Percentiles rank a stretch among this genome's conserved stretches.
These are phyloP conservation scores for Drosophila arizonae DNA, from an alignment of 1,140 invertebrate genomes.

Conservation along the genomic window DNA sequence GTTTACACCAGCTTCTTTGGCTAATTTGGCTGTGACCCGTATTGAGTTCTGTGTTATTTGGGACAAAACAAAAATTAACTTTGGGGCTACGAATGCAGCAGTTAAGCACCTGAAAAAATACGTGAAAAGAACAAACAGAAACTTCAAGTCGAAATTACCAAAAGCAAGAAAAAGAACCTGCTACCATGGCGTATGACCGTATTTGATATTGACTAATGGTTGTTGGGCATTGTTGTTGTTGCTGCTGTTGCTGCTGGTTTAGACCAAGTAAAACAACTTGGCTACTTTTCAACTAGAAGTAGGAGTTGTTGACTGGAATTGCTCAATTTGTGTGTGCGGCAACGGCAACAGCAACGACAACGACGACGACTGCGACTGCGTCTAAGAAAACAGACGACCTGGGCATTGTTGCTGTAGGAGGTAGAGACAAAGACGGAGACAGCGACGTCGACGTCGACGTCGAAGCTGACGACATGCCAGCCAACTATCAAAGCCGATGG, in stretches of 20 bases:
- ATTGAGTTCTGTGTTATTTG: neutral
- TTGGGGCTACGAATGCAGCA: conserved; percentile 10
- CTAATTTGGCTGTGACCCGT: neutral
- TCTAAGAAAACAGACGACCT: conserved; percentile 22
- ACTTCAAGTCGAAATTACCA: conserved; percentile 68
- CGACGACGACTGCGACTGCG: conserved; percentile 7
- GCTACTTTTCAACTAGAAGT: conserved; percentile 78
- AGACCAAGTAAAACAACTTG: conserved; percentile 61
- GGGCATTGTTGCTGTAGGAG: conserved; percentile 14
- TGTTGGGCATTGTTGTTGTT: conserved; percentile 40
- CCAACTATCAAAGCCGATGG: conserved; percentile 26
- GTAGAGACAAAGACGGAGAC: neutral
- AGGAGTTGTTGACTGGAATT: conserved; percentile 80
- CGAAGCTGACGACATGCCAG: conserved; percentile 54
- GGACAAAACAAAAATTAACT: conserved; percentile 30
- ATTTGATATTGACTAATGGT: conserved; percentile 76
- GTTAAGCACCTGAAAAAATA: conserved; percentile 1
- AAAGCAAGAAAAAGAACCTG: conserved; percentile 73
- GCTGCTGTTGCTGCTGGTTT: conserved; percentile 26
- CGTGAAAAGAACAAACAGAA: conserved; percentile 34
- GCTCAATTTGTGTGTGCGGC: conserved; percentile 76
- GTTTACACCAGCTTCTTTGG: neutral
- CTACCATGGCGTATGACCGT: conserved; percentile 73
- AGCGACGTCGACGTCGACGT: conserved; percentile 21
- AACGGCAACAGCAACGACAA: conserved; percentile 13